Base-by-base conservation (phyloP, 2,797 vertebrate species). In the Megaceryle alcyon region DNA sequence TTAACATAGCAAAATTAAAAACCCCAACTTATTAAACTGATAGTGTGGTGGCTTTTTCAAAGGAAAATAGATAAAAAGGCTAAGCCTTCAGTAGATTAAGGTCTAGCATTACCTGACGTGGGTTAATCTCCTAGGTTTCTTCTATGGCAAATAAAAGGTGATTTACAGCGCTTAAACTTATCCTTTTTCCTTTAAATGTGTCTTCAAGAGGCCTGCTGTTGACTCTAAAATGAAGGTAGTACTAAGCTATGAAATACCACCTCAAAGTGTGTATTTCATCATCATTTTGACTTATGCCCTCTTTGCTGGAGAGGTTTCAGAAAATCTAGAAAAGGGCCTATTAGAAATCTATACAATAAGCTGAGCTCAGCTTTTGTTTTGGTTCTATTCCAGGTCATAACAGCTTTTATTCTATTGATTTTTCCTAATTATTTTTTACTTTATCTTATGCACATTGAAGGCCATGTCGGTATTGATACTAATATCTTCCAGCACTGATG, bases 341-440 rank as follows among this genome's bases (percentile, higher is more conserved):
- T 60, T 56, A 85, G 60, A 85, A 92, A 93, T 57, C 60, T 25
- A 43, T 77, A 79, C 12, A 75, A 25, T 63, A 49, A 72, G 14
- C 31, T 92, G 64, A 91, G 16, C 3, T 92, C 73, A 80, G 65
- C 25, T 82, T 88, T 82, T 33, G 1, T 53, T 92, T 90, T 92
- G 17, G 14, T 82, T 85, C 44, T 68, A 15, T 71, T 93, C 71
- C 68, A 82, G 69, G 11, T 57, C 0, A 0, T 39, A 94, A 64
- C 66, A 93, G 31, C 19, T 87, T 93, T 91, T 71, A 49, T 92
- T 80, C 31, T n/a, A 92, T 68, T 60, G 75, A 89, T 61, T 89
- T 93, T 92, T 92, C 46, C 80, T 90, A 94, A 90, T 83, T 76
- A 87, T 37, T 65, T 92, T 84, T 92, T 75, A 33, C 56, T 84